Conservation (phyloP, 2,113 vertebrate genomes). For the Tringa solitaria region DNA sequence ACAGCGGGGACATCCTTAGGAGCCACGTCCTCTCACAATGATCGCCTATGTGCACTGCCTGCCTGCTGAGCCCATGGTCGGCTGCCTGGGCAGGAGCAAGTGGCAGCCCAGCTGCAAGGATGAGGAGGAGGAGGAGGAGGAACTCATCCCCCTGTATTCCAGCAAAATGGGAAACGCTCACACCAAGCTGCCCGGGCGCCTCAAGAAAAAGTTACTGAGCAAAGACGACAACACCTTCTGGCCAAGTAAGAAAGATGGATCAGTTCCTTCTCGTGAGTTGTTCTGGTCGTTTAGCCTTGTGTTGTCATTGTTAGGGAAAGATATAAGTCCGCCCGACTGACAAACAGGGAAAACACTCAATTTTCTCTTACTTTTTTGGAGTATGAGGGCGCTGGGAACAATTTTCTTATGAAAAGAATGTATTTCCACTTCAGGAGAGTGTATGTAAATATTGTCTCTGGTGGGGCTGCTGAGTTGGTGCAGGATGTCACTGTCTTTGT, state of each 20-base stretch:
- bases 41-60: constrained; percentile 83
- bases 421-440: background rate
- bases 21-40: constrained; percentile 74
- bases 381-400: background rate
- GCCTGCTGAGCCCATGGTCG: constrained; percentile 75
- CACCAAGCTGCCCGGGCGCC: constrained; percentile 63
- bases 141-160: constrained; percentile 67
- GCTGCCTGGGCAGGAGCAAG: constrained; percentile 78
- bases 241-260: constrained; percentile 79
- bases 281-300: background rate
- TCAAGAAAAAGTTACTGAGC: constrained; percentile 77
- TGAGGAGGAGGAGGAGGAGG: constrained; percentile 72
- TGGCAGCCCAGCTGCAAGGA: constrained; percentile 74
- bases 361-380: background rate
- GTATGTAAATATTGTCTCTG: background rate
- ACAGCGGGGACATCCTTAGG: constrained; percentile 63
- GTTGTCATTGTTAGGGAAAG: background rate
- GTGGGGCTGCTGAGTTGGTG: background rate
- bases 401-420: background rate
- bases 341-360: background rate
- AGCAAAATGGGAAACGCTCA: constrained; percentile 79
- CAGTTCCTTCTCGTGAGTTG: background rate
- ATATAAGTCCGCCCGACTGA: background rate
- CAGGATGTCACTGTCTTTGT: background rate
- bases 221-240: constrained; percentile 79